Percentiles rank a stretch among this genome's conserved stretches.
Evolutionary conservation across 2,888 invertebrate genomes (phyloP).

Genomic region (Yponomeuta evonymella): DNA sequence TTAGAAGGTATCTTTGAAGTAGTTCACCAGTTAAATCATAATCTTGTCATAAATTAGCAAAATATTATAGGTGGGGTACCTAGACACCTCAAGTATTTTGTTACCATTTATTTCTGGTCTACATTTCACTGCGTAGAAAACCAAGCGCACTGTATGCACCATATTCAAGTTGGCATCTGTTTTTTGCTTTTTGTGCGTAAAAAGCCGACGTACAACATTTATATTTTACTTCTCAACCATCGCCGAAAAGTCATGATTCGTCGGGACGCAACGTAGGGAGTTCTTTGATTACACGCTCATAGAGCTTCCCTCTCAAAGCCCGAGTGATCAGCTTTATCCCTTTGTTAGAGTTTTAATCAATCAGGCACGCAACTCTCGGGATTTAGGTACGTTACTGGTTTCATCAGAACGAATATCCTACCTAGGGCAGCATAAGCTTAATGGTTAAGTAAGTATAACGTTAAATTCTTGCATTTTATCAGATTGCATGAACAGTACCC

Average conservation of each 20-base stretch:
- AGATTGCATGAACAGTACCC: neutral
- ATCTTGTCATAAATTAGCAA: no score
- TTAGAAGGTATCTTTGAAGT: no score
- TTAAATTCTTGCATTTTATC: neutral
- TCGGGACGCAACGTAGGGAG: constrained; percentile 43
- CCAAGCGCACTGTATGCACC: no score
- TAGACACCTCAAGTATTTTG: no score
- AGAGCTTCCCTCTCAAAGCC: constrained; percentile 68
- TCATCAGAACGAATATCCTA: neutral
- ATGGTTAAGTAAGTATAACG: neutral
- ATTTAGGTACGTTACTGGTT: constrained; percentile 22
- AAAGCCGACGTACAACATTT: neutral
- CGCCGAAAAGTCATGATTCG: constrained; percentile 48
- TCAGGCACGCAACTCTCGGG: constrained; percentile 42
- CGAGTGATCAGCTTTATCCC: constrained; percentile 69
- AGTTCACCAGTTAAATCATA: no score
- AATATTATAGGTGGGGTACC: no score
- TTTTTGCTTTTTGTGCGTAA: neutral
- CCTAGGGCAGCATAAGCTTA: neutral
- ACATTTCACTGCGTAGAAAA: no score
- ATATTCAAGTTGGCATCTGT: neutral
- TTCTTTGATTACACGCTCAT: constrained; percentile 67
- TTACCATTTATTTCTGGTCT: no score
- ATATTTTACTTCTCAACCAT: constrained; percentile 24
- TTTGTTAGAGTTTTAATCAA: constrained; percentile 74